phyloP scores from a whole-genome alignment of 2,113 vertebrate species.

The Labeo catla region DNA sequence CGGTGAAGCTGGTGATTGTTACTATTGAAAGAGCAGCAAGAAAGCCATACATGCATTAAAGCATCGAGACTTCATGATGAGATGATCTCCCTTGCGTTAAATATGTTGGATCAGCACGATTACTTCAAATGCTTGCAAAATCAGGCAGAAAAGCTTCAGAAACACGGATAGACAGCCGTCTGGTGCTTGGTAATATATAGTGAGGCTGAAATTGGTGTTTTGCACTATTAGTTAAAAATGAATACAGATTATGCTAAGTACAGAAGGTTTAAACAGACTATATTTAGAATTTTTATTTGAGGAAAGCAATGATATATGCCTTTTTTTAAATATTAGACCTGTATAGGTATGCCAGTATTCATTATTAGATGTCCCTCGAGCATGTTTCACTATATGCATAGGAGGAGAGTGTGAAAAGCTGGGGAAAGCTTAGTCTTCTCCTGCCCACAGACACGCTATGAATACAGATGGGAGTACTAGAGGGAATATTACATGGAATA shows the following conservation, averaged over 20 bases:
- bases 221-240: not conserved
- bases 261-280: not conserved
- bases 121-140: conserved; percentile 20
- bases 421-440: not conserved
- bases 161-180: not conserved
- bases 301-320: not conserved
- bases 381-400: not conserved
- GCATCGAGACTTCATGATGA: conserved; percentile 20
- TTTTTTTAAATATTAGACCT: not conserved
- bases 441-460: not conserved
- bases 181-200: not conserved
- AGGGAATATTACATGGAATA: not conserved
- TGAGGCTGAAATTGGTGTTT: not conserved
- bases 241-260: not conserved
- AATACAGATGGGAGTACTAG: conserved; percentile 8
- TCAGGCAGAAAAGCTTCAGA: not conserved
- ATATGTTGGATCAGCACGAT: conserved; percentile 30
- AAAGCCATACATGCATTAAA: conserved; percentile 12
- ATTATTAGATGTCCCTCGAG: not conserved
- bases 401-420: not conserved
- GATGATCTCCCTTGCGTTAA: conserved; percentile 26
- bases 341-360: not conserved
- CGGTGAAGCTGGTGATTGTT: conserved; percentile 5
- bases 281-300: not conserved
- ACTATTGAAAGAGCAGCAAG: not conserved